Percentiles rank a stretch among this genome's conserved stretches.
These are phyloP conservation scores for Nixonia krombeini DNA, from an alignment of 1,140 invertebrate genomes.

Conservation along the genomic window DNA sequence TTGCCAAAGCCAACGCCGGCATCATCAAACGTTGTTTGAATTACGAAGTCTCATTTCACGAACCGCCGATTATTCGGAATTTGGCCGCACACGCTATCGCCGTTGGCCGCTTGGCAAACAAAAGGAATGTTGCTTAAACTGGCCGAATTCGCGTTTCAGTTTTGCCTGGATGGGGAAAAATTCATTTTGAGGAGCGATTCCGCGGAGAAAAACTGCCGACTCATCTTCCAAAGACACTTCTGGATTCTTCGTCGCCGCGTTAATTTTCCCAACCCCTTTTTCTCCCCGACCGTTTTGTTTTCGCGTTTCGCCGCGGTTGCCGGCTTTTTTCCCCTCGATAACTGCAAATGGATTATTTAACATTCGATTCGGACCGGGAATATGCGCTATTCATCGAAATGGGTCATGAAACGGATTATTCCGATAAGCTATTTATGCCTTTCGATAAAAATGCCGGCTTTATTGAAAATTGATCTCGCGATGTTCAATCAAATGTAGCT, in stretches of 20 bases:
- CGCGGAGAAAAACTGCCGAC: too few species aligned
- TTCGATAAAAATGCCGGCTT: not conserved
- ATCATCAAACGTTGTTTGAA: conserved; percentile 57
- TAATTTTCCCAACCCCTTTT: not conserved
- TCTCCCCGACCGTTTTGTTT: not conserved
- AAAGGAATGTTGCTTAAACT: conserved; percentile 22
- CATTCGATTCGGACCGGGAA: not conserved
- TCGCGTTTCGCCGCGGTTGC: not conserved
- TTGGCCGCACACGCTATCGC: conserved; percentile 25
- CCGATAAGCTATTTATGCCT: conserved; percentile 8
- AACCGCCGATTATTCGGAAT: conserved; percentile 48
- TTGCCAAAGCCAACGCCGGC: conserved; percentile 31
- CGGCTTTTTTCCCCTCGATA: not conserved
- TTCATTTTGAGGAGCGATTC: not conserved
- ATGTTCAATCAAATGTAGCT: not conserved
- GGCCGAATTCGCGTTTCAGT: too few species aligned
- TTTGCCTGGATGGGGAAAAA: too few species aligned
- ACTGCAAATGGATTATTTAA: not conserved
- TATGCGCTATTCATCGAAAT: conserved; percentile 2
- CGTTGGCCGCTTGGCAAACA: too few species aligned
- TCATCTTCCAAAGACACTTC: too few species aligned
- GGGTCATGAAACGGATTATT: conserved; percentile 3
- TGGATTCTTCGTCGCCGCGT: too few species aligned
- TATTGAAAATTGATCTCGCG: not conserved
- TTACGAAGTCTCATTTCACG: conserved; percentile 57